Evolutionary conservation across 2,888 invertebrate genomes (phyloP).

Genomic region (Xiphydria camelus): DNA sequence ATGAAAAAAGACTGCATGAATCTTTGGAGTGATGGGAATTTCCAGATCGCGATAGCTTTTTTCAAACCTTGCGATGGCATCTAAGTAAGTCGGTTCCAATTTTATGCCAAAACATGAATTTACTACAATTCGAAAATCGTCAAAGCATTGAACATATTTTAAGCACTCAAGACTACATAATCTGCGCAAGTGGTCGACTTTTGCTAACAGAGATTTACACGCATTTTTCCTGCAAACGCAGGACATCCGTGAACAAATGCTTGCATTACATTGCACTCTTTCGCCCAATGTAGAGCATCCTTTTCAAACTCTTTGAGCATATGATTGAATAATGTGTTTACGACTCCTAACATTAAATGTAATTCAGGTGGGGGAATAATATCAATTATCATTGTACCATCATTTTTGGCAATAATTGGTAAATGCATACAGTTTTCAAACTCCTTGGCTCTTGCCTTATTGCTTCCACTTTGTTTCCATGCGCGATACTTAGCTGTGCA

Average conservation of each 20-base stretch:
- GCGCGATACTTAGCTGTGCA: not conserved
- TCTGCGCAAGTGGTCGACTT: constrained; percentile 4
- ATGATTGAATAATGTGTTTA: constrained; percentile 7
- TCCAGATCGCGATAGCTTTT: not conserved
- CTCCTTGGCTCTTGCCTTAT: constrained; percentile 6
- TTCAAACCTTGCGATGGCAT: constrained; percentile 3
- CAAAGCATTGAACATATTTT: constrained; percentile 6
- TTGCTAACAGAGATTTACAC: constrained; percentile 2
- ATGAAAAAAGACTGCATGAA: constrained; percentile 1
- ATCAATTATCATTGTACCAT: constrained; percentile 3
- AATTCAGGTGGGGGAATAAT: constrained; percentile 8
- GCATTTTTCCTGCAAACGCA: too few relatives aligned
- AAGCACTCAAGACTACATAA: constrained; percentile 7
- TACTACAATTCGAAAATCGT: constrained; percentile 5
- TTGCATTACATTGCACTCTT: too few relatives aligned
- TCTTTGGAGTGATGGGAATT: constrained; percentile 7
- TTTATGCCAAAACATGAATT: constrained; percentile 6
- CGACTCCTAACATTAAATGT: constrained; percentile 8
- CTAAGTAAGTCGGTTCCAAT: constrained; percentile 5
- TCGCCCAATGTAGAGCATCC: constrained; percentile 7
- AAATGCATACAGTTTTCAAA: constrained; percentile 7
- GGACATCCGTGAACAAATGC: too few relatives aligned
- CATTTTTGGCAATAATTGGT: constrained; percentile 7
- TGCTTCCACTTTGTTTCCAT: constrained; percentile 1
- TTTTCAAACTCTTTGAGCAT: constrained; percentile 8